Evolutionary conservation across 2,797 vertebrate species (phyloP), one percentile per base, ranked within the genome.

Genomic region (Petrocephalus schoutedeni): DNA sequence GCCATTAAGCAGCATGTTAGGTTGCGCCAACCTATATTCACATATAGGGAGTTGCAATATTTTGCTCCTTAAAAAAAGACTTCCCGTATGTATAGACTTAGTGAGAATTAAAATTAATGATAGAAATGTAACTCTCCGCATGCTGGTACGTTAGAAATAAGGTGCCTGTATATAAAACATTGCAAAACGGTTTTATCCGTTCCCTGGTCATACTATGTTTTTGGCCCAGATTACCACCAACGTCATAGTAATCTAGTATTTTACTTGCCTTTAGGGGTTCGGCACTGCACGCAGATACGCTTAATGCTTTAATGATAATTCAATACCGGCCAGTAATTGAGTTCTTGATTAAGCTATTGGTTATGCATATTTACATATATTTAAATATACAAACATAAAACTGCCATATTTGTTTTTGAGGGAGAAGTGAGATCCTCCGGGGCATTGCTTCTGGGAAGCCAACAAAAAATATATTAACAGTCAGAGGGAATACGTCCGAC

Each of bases 1-100:
- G 86, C 16, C 67, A 74, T 21, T 58, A 80, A 74, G 84, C 86
- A 89, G 87, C 87, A 87, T 0, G 83, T 80, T 90, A 85, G 87
- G 67, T 88, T 88, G 86, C 49, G 45, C 74, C 36, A 45, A 51
- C n/a, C 67, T 41, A 87, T 41, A 53, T n/a, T 12, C 19, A 53
- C 49, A 49, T 36, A 84, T 14, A 59, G 58, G 61, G 45, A 19
- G 67, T 86, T 85, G 83, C 61, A 86, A 32, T 56, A 64, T 86
- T 64, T 21, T 86, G 61, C 71, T 53, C 61, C 19, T 9, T 80
- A 53, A 83, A 83, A 54, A 84, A 53, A 28, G 7, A 77, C 32
- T 41, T 41, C 32, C 19, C 19, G 71, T 77, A 32, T 28, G 32
- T 53, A n/a, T 56, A 56, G 49, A 28, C 56, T 85, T 23, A 7